Conservation (phyloP, 2,797 vertebrate genomes). For the Balearica regulorum region DNA sequence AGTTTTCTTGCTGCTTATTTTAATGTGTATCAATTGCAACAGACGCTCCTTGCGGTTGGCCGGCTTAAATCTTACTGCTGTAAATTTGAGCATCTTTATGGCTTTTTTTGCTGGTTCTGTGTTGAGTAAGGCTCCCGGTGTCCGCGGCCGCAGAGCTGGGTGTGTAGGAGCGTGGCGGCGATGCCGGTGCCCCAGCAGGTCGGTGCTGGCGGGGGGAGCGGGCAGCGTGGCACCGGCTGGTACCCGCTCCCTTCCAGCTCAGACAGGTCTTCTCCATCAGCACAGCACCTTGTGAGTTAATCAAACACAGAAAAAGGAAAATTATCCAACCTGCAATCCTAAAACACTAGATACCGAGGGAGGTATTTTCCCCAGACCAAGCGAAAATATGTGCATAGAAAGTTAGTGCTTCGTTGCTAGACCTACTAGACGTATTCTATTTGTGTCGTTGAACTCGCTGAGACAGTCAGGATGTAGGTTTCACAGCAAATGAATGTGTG, state of each 20-base stretch:
- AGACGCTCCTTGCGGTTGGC: background rate
- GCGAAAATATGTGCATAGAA: background rate
- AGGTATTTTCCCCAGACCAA: background rate
- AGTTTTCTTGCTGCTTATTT: background rate
- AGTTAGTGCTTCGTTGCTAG: background rate
- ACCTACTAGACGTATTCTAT: background rate
- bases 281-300: accelerated
- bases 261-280: background rate
- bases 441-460: background rate
- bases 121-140: background rate
- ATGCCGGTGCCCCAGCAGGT: background rate
- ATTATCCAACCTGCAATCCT: background rate
- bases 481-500: background rate
- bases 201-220: accelerated
- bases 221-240: background rate
- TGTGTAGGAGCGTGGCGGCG: accelerated
- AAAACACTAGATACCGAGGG: background rate
- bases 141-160: background rate
- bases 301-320: background rate
- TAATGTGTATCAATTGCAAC: background rate
- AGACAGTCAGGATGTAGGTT: constrained; percentile 15
- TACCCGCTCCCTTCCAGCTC: accelerated
- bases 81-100: background rate
- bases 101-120: background rate
- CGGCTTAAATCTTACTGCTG: background rate